Percentiles rank a stretch among this genome's conserved stretches.
Conservation (phyloP, 1,140 invertebrate species). For the Drosophila bipectinata region DNA sequence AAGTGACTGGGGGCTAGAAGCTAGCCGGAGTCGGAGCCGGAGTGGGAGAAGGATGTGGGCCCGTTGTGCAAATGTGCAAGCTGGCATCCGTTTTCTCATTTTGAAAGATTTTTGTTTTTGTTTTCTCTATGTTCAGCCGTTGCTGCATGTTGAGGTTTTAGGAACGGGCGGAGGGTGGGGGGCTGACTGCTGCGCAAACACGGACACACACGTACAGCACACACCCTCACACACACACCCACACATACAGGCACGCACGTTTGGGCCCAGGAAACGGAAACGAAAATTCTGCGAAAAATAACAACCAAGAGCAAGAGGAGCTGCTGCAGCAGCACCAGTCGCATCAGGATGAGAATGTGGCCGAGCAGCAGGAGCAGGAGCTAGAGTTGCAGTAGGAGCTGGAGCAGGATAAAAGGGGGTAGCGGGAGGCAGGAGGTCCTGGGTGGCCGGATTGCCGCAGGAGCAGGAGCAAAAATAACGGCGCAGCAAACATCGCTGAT, state of each 20-base stretch:
- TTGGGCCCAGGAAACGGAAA: slow-evolving; percentile 79
- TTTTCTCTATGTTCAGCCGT: slow-evolving; percentile 64
- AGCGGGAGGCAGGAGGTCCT: not conserved
- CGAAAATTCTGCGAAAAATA: slow-evolving; percentile 81
- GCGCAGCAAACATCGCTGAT: slow-evolving; percentile 79
- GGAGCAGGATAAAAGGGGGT: not conserved
- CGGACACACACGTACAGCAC: slow-evolving; percentile 20
- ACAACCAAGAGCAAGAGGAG: slow-evolving; percentile 55
- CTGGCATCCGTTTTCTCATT: slow-evolving; percentile 80
- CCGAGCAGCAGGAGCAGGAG: slow-evolving; percentile 21
- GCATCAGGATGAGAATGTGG: slow-evolving; percentile 45
- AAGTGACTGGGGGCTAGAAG: not conserved
- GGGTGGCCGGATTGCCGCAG: slow-evolving; percentile 41
- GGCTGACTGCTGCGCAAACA: slow-evolving; percentile 26
- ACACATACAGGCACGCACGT: slow-evolving; percentile 56
- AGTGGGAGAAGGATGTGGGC: slow-evolving; percentile 20
- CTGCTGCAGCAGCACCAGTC: slow-evolving; percentile 15
- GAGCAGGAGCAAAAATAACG: slow-evolving; percentile 74
- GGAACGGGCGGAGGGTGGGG: not conserved
- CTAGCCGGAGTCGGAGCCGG: slow-evolving; percentile 17
- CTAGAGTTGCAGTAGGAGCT: not conserved
- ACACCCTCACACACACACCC: slow-evolving; percentile 17
- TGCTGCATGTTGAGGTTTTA: slow-evolving; percentile 39
- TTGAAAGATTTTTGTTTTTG: slow-evolving; percentile 75
- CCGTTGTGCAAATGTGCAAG: slow-evolving; percentile 81